Percentiles rank a stretch among this genome's conserved stretches.
Evolutionary conservation across 2,113 vertebrate genomes (phyloP).

Genomic region (Strigops habroptila): DNA sequence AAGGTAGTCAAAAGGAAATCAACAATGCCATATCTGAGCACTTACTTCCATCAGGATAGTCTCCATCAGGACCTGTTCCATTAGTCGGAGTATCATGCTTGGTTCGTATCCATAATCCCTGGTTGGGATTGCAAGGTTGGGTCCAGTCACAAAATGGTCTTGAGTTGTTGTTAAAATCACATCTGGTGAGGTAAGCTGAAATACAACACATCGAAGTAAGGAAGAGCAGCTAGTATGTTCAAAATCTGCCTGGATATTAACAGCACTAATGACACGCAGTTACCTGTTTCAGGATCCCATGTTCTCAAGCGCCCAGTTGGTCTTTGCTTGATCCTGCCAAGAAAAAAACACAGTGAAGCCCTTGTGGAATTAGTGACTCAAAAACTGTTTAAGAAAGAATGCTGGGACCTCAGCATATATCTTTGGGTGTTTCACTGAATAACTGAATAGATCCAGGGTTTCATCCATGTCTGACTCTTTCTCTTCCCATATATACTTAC

Average conservation of each 20-base stretch:
- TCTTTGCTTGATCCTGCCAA: slow-evolving; percentile 15
- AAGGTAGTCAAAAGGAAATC: background rate
- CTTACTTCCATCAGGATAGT: slow-evolving; percentile 70
- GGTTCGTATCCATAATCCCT: slow-evolving; percentile 64
- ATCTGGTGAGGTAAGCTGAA: slow-evolving; percentile 79
- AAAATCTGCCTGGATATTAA: background rate
- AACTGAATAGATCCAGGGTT: background rate
- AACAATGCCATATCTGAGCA: background rate
- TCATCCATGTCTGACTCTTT: background rate
- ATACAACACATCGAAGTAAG: background rate
- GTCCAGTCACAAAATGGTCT: slow-evolving; percentile 79
- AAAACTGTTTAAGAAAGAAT: background rate
- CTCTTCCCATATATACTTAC: background rate
- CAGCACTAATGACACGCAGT: background rate
- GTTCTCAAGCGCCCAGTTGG: background rate
- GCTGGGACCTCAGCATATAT: background rate
- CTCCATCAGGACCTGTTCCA: slow-evolving; percentile 68
- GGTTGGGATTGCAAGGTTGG: slow-evolving; percentile 43
- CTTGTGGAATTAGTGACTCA: background rate
- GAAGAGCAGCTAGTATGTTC: background rate
- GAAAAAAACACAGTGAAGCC: background rate
- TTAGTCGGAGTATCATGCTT: slow-evolving; percentile 58
- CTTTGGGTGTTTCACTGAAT: background rate
- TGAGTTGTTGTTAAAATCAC: slow-evolving; percentile 73
- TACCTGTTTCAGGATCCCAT: slow-evolving; percentile 60